These are phyloP conservation scores for Nesoenas mayeri DNA, from an alignment of 2,113 vertebrate species.

Conservation along the genomic window DNA sequence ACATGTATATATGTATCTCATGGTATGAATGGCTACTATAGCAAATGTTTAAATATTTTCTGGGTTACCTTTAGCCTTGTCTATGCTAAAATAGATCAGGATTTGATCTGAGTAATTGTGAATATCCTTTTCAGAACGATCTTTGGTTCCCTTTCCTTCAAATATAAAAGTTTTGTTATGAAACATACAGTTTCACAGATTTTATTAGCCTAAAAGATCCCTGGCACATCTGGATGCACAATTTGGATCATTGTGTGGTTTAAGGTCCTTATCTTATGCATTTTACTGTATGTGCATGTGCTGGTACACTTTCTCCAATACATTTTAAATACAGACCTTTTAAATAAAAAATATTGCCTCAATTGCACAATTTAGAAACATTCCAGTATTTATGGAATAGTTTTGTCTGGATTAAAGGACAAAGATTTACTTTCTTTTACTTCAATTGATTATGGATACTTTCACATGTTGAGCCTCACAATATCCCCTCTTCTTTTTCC, in stretches of 20 bases:
- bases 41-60: conserved; percentile 21
- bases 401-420: not conserved
- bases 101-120: not conserved
- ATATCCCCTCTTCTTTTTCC: not conserved
- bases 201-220: not conserved
- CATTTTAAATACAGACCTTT: not conserved
- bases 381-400: not conserved
- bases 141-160: not conserved
- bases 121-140: not conserved
- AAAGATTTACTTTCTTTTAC: conserved; percentile 5
- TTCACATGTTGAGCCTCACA: not conserved
- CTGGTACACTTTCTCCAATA: not conserved
- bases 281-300: not conserved
- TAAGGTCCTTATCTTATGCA: not conserved
- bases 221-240: not conserved
- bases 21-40: not conserved
- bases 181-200: not conserved
- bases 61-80: not conserved
- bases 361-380: not conserved
- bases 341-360: not conserved
- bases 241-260: not conserved
- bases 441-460: not conserved
- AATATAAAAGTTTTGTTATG: not conserved
- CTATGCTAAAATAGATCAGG: not conserved
- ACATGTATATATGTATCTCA: not conserved